These are phyloP conservation scores for Pantherophis vulpinus DNA, from an alignment of 2,797 vertebrate species.

Conservation along the genomic window DNA sequence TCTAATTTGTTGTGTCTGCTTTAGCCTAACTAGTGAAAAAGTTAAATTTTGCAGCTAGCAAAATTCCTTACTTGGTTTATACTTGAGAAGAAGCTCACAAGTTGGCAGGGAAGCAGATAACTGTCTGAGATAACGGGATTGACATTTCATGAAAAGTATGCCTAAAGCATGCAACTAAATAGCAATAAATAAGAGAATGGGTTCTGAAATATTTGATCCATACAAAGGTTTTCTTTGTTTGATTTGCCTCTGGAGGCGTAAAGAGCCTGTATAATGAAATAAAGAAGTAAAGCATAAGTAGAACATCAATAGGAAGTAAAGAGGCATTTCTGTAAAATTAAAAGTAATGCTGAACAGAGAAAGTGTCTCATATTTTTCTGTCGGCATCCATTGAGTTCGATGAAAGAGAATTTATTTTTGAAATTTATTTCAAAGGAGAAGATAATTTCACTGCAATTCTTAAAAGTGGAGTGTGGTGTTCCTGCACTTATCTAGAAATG, in stretches of 20 bases:
- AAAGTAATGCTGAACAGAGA: background rate
- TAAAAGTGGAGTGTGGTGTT: background rate
- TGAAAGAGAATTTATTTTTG: background rate
- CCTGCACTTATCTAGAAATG: background rate
- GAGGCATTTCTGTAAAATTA: background rate
- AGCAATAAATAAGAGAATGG: background rate
- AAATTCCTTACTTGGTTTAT: background rate
- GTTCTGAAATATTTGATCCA: background rate
- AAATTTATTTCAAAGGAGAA: background rate
- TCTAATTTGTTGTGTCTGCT: background rate
- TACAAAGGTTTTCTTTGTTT: background rate
- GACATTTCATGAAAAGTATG: background rate
- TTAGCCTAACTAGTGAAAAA: background rate
- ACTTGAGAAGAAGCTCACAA: background rate
- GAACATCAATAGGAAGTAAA: background rate
- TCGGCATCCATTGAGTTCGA: background rate
- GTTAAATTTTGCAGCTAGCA: background rate
- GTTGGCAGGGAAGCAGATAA: background rate
- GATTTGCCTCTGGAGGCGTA: background rate
- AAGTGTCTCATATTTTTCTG: background rate
- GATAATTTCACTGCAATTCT: background rate
- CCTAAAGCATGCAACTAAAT: background rate
- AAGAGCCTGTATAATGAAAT: background rate
- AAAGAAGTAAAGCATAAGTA: background rate
- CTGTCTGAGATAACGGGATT: background rate